Evolutionary conservation across 1,140 invertebrate genomes (phyloP), one percentile per base, ranked within the genome.

Genomic region (Drosophila novamexicana): DNA sequence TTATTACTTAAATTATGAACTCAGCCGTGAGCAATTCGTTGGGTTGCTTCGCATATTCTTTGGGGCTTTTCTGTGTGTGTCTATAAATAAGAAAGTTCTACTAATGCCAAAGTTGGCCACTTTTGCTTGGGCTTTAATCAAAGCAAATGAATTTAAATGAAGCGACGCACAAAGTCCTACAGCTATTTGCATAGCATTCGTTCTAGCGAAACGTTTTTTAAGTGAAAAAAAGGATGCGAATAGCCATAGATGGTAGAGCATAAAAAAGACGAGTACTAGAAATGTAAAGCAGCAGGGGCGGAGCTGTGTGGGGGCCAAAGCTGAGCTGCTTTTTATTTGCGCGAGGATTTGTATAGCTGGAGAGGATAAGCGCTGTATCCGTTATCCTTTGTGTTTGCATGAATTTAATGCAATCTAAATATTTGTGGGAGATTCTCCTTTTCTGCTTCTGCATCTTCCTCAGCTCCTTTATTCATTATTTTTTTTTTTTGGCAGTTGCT

Each of bases 351-450:
- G 83, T 86, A 68, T 77, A 83, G 83, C 80, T 84, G 77, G 65
- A 75, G 77, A 81, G 81, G 82, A 88, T 88, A 88, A 88, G 84
- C 83, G 84, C 83, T 71, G 75, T 85, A 82, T 85, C 82, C 79
- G 74, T 82, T 88, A 88, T 88, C 73, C 83, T 88, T 88, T 88
- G 84, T 88, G 84, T 88, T 88, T 88, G 83, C 83, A 79, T 82
- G 83, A 89, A 83, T 88, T 89, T 88, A 88, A 88, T 89, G 84
- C 83, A 88, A 88, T 88, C 83, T 86, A 88, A 88, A 88, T 88
- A 88, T 88, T 88, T 89, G 83, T 83, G 84, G 79, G 71, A 65
- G 61, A 72, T 29, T 29, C 29, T 50, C 42, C 29, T 37, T 32
- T 39, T 52, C 34, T 22, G 7, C 40, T 58, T 37, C 37, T 12